phyloP scores from a whole-genome alignment of 2,113 vertebrate species.

The Dasyprocta punctata region DNA sequence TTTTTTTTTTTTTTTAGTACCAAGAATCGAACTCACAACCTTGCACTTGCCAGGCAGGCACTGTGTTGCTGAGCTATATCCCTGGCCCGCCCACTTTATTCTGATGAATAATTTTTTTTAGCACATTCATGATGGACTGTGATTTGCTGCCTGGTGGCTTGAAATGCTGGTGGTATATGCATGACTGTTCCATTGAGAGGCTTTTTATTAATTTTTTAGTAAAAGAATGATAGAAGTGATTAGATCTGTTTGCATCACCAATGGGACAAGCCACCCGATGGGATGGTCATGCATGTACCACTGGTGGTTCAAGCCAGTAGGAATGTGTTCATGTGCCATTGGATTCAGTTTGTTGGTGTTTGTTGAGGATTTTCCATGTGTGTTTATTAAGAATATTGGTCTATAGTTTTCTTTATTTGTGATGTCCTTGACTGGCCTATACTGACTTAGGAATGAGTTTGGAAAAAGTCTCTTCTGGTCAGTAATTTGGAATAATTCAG shows the following conservation, averaged over 20 bases:
- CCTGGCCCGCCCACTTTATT: too few species aligned
- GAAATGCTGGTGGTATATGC: too few species aligned
- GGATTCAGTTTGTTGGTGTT: neutral
- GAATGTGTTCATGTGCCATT: neutral
- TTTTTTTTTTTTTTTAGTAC: too few species aligned
- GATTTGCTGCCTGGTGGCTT: too few species aligned
- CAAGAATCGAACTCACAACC: too few species aligned
- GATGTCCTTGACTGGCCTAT: neutral
- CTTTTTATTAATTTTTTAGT: too few species aligned
- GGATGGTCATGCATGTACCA: neutral
- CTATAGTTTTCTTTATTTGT: neutral
- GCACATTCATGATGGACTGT: too few species aligned
- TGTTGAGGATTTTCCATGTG: neutral
- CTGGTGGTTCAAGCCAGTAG: neutral
- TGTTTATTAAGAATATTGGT: neutral
- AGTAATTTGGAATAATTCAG: neutral
- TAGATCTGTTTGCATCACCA: neutral
- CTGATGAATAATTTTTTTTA: too few species aligned
- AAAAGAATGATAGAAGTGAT: neutral
- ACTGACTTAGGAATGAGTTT: neutral
- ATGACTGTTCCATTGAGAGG: too few species aligned
- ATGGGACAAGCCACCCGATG: neutral
- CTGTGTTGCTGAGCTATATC: too few species aligned
- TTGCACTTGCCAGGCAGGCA: too few species aligned
- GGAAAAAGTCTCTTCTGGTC: too few species aligned